These are phyloP conservation scores for Willowsia nigromaculata DNA, from an alignment of 2,888 invertebrate species.

Conservation along the genomic window DNA sequence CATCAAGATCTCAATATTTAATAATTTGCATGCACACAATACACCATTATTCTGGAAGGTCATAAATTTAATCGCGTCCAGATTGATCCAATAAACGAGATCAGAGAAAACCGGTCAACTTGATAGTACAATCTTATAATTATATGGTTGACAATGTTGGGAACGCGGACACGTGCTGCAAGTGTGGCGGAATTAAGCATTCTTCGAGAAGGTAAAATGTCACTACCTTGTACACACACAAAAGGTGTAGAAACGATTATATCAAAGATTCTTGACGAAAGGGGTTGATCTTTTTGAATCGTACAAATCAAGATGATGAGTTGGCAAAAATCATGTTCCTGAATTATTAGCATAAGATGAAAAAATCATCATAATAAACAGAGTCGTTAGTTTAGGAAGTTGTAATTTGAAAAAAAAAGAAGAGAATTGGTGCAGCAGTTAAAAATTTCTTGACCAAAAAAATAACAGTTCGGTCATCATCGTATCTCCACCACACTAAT, in stretches of 20 bases:
- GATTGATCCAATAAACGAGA: background rate
- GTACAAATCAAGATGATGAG: background rate
- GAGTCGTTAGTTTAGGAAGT: slow-evolving; percentile 60
- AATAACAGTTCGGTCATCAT: background rate
- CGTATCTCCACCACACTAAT: background rate
- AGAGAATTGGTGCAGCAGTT: slow-evolving; percentile 45
- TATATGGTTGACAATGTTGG: background rate
- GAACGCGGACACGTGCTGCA: slow-evolving; percentile 17
- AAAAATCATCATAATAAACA: slow-evolving; percentile 9
- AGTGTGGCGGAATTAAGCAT: background rate
- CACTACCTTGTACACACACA: background rate
- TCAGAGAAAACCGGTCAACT: background rate
- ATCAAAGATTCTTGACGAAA: background rate
- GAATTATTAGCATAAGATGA: slow-evolving; percentile 65
- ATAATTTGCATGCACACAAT: slow-evolving; percentile 18
- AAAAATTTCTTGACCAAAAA: background rate
- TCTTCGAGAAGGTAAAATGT: slow-evolving; percentile 6
- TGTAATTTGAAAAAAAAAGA: slow-evolving; percentile 42
- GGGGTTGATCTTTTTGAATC: too few species aligned
- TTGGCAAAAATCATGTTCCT: slow-evolving; percentile 61
- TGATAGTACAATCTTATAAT: background rate
- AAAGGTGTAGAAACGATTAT: slow-evolving; percentile 20
- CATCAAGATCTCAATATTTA: background rate
- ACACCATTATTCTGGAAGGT: slow-evolving; percentile 28
- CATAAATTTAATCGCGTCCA: slow-evolving; percentile 6